A percentile compares a stretch with the other conserved stretches of the same genome.
phyloP scores from a whole-genome alignment of 2,113 vertebrate genomes.

The Glaucomys volans region DNA sequence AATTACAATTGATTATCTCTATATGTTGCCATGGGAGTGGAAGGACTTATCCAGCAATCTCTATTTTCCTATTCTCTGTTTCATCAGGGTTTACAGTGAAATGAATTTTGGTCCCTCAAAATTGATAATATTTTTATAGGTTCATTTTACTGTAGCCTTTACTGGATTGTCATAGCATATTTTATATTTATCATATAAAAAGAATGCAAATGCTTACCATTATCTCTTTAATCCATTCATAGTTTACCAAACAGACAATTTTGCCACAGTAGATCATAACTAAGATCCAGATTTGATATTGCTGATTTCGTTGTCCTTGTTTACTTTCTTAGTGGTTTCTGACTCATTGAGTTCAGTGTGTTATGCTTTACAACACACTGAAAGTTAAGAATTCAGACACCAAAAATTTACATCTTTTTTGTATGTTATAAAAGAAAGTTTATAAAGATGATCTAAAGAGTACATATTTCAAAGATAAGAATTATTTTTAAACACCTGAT shows the following conservation, averaged over 20 bases:
- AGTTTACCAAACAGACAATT: background rate
- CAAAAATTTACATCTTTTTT: slow-evolving; percentile 1
- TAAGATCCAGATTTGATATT: background rate
- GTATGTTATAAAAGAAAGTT: background rate
- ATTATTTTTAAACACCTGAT: slow-evolving; percentile 36
- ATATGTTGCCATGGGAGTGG: background rate
- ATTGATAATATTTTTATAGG: background rate
- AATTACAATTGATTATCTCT: background rate
- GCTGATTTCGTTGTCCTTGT: background rate
- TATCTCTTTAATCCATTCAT: background rate
- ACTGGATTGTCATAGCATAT: background rate
- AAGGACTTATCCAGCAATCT: background rate
- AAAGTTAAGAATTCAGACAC: background rate
- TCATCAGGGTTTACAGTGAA: background rate
- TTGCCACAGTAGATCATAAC: background rate
- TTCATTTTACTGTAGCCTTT: background rate
- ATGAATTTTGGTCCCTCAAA: slow-evolving; percentile 1
- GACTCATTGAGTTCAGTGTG: background rate
- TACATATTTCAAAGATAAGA: background rate
- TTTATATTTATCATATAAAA: slow-evolving; percentile 20
- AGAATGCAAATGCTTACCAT: background rate
- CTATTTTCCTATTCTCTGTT: background rate
- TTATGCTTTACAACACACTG: background rate
- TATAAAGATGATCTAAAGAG: slow-evolving; percentile 5
- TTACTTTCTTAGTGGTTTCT: slow-evolving; percentile 24